Conservation (phyloP, 2,113 vertebrate species). For the Marmota flaviventris region DNA sequence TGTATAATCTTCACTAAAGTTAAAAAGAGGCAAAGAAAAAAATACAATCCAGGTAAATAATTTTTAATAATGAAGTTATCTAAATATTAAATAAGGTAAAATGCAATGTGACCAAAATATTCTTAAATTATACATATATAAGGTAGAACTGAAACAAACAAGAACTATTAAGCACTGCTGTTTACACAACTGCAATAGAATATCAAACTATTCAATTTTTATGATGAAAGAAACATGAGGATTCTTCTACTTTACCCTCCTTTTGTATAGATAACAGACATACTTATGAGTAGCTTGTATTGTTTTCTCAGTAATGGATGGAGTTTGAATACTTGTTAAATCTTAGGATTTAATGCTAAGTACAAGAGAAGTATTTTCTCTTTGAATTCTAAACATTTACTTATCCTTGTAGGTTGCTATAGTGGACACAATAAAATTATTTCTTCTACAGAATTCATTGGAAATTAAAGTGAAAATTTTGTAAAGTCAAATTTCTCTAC, state of each 20-base stretch:
- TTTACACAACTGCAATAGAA: not conserved
- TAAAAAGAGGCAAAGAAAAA: not conserved
- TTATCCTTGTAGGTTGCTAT: not conserved
- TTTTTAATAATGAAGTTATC: not conserved
- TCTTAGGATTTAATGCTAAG: not conserved
- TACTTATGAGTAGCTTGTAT: not conserved
- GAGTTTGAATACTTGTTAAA: not conserved
- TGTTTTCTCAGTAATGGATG: not conserved
- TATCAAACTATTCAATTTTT: not conserved
- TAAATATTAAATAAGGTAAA: not conserved
- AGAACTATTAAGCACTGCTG: not conserved
- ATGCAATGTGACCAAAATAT: not conserved
- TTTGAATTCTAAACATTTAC: constrained; percentile 4
- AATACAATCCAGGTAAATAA: not conserved
- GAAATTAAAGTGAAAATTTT: not conserved
- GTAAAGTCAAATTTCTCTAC: constrained; percentile 28
- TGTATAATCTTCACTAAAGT: not conserved
- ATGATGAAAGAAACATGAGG: not conserved
- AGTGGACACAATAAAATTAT: not conserved
- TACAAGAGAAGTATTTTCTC: not conserved
- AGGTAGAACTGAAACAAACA: not conserved
- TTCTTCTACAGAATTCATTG: not conserved
- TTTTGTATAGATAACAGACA: not conserved
- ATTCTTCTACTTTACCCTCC: not conserved
- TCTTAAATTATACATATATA: not conserved